Evolutionary conservation across 1,140 invertebrate genomes (phyloP).

Genomic region (Drosophila rhopaloa): DNA sequence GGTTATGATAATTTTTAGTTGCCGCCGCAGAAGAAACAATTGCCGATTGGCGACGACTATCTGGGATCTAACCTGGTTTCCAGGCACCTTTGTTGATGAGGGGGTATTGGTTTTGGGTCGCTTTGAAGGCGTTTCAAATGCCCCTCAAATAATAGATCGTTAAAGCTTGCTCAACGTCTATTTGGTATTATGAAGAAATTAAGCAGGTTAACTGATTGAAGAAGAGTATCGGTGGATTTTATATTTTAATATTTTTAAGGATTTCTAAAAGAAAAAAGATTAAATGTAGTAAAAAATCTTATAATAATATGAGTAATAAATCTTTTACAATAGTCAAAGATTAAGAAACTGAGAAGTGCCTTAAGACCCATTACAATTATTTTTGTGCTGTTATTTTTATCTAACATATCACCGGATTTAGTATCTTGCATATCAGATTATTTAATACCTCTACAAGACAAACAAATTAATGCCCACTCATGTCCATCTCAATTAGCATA

Average conservation of each 20-base stretch:
- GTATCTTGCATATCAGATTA: constrained; percentile 23
- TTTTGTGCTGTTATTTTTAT: neutral
- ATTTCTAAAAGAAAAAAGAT: too few species aligned
- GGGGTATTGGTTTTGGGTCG: neutral
- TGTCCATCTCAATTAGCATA: constrained; percentile 48
- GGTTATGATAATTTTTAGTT: constrained; percentile 77
- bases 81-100: neutral
- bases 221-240: too few species aligned
- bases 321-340: too few species aligned
- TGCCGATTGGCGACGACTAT: constrained; percentile 24
- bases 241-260: too few species aligned
- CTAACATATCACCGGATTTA: neutral
- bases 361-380: too few species aligned
- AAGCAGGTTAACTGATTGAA: neutral
- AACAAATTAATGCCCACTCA: constrained; percentile 31
- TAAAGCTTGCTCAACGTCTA: neutral
- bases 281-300: too few species aligned
- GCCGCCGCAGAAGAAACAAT: constrained; percentile 49
- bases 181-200: constrained; percentile 6
- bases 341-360: too few species aligned
- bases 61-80: constrained; percentile 59
- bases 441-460: constrained; percentile 21
- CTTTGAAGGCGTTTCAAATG: constrained; percentile 13
- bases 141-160: neutral
- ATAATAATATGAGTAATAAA: too few species aligned